A percentile compares a stretch with the other conserved stretches of the same genome.
phyloP scores from a whole-genome alignment of 2,797 vertebrate species.

The Anguilla megastoma region DNA sequence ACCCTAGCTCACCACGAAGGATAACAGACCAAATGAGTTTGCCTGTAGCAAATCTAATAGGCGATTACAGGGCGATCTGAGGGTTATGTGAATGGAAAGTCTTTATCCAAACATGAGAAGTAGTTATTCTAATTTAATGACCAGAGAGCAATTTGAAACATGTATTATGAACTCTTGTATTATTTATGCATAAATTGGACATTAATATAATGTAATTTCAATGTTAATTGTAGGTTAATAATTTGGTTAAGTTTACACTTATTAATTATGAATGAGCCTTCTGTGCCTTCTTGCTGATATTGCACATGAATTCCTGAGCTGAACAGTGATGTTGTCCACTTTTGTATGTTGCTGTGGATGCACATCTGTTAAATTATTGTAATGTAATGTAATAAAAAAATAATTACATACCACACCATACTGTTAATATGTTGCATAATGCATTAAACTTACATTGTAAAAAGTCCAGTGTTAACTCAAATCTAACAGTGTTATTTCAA shows the following conservation, averaged over 20 bases:
- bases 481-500: too few relatives aligned
- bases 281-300: background rate
- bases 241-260: background rate
- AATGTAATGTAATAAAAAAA: background rate
- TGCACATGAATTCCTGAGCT: too few relatives aligned
- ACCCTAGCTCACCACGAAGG: background rate
- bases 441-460: background rate
- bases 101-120: background rate
- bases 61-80: background rate
- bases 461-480: too few relatives aligned
- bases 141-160: background rate
- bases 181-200: background rate
- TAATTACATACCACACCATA: background rate
- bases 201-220: background rate
- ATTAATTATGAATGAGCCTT: too few relatives aligned
- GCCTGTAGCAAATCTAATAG: background rate
- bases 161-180: background rate
- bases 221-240: background rate
- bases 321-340: background rate
- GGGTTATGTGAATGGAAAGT: background rate
- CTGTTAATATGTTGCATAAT: background rate
- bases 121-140: background rate
- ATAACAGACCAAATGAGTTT: background rate
- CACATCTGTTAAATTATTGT: background rate
- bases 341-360: background rate